Conservation (phyloP, 2,888 invertebrate species). For the Phalangium opilio region DNA sequence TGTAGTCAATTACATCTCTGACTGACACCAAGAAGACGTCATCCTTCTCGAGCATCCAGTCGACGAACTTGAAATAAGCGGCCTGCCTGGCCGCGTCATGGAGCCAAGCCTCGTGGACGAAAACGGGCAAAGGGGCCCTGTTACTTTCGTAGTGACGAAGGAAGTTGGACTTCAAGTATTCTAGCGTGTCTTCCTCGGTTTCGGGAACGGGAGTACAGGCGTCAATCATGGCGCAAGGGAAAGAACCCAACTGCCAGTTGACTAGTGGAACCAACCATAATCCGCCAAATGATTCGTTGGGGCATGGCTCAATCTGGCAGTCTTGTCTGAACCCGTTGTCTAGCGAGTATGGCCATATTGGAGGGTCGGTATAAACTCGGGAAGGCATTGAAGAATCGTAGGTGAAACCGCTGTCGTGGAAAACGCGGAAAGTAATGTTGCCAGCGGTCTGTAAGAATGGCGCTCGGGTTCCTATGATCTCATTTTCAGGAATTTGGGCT, state of each 20-base stretch:
- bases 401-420: constrained; percentile 35
- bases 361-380: constrained; percentile 32
- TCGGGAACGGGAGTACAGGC: neutral
- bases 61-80: constrained; percentile 14
- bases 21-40: constrained; percentile 14
- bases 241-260: neutral
- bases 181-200: neutral
- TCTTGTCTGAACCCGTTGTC: constrained; percentile 39
- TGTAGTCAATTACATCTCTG: constrained; percentile 14
- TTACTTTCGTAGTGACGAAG: constrained; percentile 6
- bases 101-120: constrained; percentile 12
- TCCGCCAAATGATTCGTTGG: constrained; percentile 41
- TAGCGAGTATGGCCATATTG: constrained; percentile 52
- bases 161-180: constrained; percentile 6
- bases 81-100: constrained; percentile 5
- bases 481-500: constrained; percentile 21
- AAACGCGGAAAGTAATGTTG: constrained; percentile 43
- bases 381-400: constrained; percentile 51
- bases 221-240: constrained; percentile 5
- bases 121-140: constrained; percentile 13
- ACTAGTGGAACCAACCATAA: constrained; percentile 32
- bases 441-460: constrained; percentile 44
- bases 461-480: constrained; percentile 35
- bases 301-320: constrained; percentile 42
- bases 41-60: constrained; percentile 4